A percentile compares a stretch with the other conserved stretches of the same genome.
These are phyloP conservation scores for Ovibos moschatus DNA, from an alignment of 2,113 vertebrate species.

Conservation along the genomic window DNA sequence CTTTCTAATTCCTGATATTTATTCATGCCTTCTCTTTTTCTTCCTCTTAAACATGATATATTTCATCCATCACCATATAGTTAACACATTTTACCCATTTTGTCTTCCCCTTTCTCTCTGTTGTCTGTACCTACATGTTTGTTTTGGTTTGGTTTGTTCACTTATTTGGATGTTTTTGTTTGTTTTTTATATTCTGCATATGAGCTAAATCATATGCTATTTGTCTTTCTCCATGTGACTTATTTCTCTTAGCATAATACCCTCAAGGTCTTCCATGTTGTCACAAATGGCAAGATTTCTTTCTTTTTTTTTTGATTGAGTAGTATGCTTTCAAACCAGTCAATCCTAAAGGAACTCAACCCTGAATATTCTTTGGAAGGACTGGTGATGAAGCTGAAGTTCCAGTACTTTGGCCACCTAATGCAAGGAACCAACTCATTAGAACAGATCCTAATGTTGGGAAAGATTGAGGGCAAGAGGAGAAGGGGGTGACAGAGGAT, in stretches of 20 bases:
- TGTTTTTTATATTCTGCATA: background rate
- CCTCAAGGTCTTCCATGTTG: background rate
- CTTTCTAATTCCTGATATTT: background rate
- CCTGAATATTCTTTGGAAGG: background rate
- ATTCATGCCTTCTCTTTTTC: background rate
- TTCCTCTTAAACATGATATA: background rate
- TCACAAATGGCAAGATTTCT: background rate
- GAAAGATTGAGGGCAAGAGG: background rate
- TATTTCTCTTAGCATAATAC: background rate
- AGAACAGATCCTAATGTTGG: background rate
- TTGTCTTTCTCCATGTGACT: background rate
- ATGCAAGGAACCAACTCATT: background rate
- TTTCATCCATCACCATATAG: background rate
- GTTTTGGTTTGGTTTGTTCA: background rate
- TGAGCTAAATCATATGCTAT: background rate
- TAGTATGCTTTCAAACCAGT: background rate
- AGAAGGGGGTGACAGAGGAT: background rate
- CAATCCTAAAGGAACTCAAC: background rate
- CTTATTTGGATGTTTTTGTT: background rate
- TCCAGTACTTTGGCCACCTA: background rate
- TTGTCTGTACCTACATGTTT: background rate
- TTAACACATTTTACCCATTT: background rate
- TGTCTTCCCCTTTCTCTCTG: background rate
- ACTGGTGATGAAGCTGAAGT: background rate
- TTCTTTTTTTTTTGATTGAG: background rate